Evolutionary conservation across 2,888 invertebrate genomes (phyloP), one percentile per base, ranked within the genome.

Genomic region (Crioceris asparagi): DNA sequence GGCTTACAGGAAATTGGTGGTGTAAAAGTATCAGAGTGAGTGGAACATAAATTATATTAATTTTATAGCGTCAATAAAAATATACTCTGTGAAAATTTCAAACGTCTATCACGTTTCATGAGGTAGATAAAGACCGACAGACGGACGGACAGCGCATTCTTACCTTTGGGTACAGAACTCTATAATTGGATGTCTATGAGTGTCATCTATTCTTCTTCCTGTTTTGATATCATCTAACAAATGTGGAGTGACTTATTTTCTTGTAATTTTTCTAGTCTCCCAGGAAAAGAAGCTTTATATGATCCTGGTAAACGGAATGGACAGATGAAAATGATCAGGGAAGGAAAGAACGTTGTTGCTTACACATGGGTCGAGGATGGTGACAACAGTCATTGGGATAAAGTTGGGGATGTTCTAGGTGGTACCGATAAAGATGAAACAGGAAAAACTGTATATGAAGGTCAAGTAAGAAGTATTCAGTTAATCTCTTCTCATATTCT

Each of bases 351-450:
- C 36, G 83, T 90, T 0, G 77, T 81, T 50, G 85, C 85, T 32
- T 88, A 91, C 60, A 76, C 72, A 1, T 88, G 87, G 87, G 85
- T 79, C 72, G 40, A 71, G 64, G 36, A 71, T 65, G 21, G 70
- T 67, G 56, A 54, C 19, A 59, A 55, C 36, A 56, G 61, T 38
- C 61, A 60, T 46, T 96, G 94, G 94, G 75, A 75, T 40, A 80
- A 86, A 60, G 69, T 94, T 11, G 94, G 94, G 0, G 90, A 93
- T 58, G 90, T 94, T 2, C 75, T 88, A 55, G 91, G 94, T 0
- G 77, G 79, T 3, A 71, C 72, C 1, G 67, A 66, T 2, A 76
- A 80, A 47, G 65, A 64, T 3, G 68, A 71, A 1, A 72, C 76
- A 0, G 85, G 83, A 16, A 91, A 87, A 64, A 79, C 80, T 4